Base-by-base conservation (phyloP, 1,140 invertebrate genomes). In the Drosophila nebulosa region DNA sequence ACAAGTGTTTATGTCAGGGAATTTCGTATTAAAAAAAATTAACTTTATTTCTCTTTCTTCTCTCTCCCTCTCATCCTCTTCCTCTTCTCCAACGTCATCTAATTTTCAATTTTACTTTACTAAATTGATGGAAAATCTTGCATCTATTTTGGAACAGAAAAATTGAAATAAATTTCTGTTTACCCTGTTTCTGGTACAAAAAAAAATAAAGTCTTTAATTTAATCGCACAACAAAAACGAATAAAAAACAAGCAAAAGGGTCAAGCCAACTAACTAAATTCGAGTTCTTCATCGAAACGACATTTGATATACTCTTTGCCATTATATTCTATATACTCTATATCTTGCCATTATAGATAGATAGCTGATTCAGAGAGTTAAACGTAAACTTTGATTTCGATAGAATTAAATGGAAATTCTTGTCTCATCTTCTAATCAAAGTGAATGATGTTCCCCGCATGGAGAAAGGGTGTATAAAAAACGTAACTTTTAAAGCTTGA, bases 21-120 rank as follows among this genome's bases (percentile, higher is more conserved):
- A 84, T 89, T 83, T 71, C 83, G 83, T 88, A 89, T 88, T 88
- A 88, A 79, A 86, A 83, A 86, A 86, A 86, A 86, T 86, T 88
- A 83, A 86, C 83, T 83, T 79, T 79, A 65, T 75, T 76, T 77
- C 77, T 67, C 14, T 35, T 18, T 56, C 18, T 14, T 42, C 22
- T 60, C 7, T 16, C 16, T 36, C 9, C 24, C 35, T n/a, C 3
- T 36, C 3, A 0, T n/a, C 57, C 50, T 32, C 5, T 30, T 24
- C 21, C 2, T 39, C 7, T 30, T 36, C 2, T 51, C 22, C 16
- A 7, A 7, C 36, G 32, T 46, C 51, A 26, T 52, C 10, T 42
- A 69, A 57, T 71, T 64, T 73, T 72, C 35, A 61, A 64, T 58
- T 64, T 62, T 32, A 57, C 24, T 69, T 61, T 53, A 53, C 39